phyloP scores from a whole-genome alignment of 2,113 vertebrate species.

The Hippocampus abdominalis region DNA sequence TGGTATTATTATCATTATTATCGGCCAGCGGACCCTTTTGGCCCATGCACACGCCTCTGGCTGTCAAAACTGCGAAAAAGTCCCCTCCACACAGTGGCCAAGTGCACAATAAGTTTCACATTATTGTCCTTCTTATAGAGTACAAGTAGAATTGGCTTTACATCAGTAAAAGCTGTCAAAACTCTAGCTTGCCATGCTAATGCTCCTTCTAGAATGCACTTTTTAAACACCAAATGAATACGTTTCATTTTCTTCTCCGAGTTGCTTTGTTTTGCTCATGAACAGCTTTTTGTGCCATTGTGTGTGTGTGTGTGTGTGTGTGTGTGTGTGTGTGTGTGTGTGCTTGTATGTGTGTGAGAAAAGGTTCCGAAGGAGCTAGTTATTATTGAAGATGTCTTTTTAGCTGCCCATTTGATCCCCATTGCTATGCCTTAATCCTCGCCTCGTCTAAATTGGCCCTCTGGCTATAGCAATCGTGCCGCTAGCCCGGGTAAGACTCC shows the following conservation, averaged over 20 bases:
- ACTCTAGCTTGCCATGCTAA: not conserved
- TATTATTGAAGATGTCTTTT: constrained; percentile 58
- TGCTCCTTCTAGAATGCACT: not conserved
- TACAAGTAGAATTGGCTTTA: not conserved
- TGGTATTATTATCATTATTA: constrained; percentile 51
- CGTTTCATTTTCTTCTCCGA: constrained; percentile 16
- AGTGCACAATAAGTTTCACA: not conserved
- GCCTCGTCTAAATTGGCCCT: constrained; percentile 66
- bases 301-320: constrained; percentile 17
- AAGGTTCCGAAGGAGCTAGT: constrained; percentile 40
- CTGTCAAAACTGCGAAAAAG: constrained; percentile 70
- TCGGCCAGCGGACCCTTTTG: constrained; percentile 64
- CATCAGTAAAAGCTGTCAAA: not conserved
- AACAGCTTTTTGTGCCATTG: constrained; percentile 15
- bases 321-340: constrained; percentile 34
- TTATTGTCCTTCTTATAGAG: not conserved
- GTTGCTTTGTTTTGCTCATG: constrained; percentile 32
- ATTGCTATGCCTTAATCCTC: constrained; percentile 64
- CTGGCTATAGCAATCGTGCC: constrained; percentile 60
- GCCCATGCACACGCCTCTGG: constrained; percentile 61
- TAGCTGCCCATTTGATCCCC: constrained; percentile 61
- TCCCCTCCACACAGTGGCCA: constrained; percentile 56
- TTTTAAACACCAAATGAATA: constrained; percentile 1
- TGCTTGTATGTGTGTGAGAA: constrained; percentile 28
- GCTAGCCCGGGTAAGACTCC: constrained; percentile 49